Evolutionary conservation across 2,797 vertebrate genomes (phyloP).

Genomic region (Meriones psammophilus): DNA sequence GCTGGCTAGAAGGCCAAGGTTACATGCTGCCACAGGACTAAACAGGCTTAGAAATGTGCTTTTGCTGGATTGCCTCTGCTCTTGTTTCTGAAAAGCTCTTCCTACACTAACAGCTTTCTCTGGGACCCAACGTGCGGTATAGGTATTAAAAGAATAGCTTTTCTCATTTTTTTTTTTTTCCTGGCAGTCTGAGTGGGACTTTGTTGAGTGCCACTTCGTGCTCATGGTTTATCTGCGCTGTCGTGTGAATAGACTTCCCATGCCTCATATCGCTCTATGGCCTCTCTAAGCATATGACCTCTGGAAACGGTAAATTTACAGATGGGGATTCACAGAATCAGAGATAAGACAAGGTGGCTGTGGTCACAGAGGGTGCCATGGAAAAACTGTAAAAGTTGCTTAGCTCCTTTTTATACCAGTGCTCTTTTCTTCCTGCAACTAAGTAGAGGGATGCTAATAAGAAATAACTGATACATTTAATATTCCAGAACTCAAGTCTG

Average conservation of each 20-base stretch:
- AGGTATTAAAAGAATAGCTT: background rate
- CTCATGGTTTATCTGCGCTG: background rate
- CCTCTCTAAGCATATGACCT: background rate
- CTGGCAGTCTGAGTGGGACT: background rate
- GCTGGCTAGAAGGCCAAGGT: conserved; percentile 82
- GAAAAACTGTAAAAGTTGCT: background rate
- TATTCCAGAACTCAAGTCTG: background rate
- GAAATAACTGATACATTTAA: background rate
- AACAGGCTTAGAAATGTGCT: conserved; percentile 74
- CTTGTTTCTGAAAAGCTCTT: conserved; percentile 8
- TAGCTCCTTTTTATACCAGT: background rate
- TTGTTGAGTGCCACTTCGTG: background rate
- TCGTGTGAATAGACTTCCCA: background rate
- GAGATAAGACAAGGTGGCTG: background rate
- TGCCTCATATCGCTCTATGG: background rate
- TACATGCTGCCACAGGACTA: conserved; percentile 74
- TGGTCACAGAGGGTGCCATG: background rate
- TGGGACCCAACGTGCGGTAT: background rate
- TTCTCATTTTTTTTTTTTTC: conserved; percentile 45
- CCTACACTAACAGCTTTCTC: conserved; percentile 42
- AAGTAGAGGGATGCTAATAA: background rate
- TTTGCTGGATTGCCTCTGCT: conserved; percentile 28
- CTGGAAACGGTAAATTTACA: background rate
- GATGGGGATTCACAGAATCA: background rate
- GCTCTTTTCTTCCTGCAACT: background rate